Conservation (phyloP, 2,113 vertebrate genomes). For the Xiphorhynchus elegans region DNA sequence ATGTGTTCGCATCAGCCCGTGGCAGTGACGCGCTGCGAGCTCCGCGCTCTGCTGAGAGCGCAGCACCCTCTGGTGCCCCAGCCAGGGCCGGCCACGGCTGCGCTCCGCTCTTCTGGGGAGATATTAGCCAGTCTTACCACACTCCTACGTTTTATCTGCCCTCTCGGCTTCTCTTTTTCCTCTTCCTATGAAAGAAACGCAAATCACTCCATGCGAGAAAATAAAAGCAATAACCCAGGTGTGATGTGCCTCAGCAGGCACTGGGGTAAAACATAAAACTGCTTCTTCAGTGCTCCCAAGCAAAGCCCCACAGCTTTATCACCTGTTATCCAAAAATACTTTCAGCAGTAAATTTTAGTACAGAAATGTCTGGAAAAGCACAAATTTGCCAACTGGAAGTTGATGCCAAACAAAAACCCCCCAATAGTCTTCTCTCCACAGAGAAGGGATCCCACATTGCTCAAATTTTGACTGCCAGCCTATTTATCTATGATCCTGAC, state of each 20-base stretch:
- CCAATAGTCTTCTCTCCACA: neutral
- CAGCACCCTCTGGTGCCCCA: constrained; percentile 63
- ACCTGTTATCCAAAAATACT: neutral
- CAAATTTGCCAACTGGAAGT: neutral
- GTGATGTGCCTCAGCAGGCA: neutral
- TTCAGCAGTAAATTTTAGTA: neutral
- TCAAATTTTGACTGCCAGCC: neutral
- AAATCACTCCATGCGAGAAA: neutral
- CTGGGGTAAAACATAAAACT: neutral
- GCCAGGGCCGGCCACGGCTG: neutral
- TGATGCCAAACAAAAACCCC: neutral
- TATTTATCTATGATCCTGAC: neutral
- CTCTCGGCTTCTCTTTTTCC: neutral
- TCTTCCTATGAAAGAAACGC: neutral
- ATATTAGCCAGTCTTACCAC: neutral
- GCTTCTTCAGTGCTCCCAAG: neutral
- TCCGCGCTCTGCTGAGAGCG: neutral
- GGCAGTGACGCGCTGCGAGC: too few species aligned
- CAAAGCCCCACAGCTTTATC: neutral
- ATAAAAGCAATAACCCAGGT: neutral
- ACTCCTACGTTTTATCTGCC: neutral
- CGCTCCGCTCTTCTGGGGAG: neutral
- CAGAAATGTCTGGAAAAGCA: neutral
- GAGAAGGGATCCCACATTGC: neutral
- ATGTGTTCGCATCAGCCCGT: neutral